Conservation (phyloP, 92 coral and sea anemone species). For the Ricordea florida region DNA sequence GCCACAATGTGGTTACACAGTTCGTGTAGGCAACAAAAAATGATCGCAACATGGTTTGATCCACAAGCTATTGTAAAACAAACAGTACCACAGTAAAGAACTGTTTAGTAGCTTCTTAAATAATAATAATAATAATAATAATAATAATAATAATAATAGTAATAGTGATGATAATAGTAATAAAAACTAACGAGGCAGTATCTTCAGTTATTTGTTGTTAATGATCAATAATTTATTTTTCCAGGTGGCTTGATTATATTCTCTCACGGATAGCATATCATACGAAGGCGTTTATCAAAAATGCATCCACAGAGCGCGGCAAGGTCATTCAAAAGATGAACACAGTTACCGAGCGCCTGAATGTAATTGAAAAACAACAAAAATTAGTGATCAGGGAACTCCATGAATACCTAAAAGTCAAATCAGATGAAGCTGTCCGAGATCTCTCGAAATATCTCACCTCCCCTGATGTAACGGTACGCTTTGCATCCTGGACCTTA, state of each 20-base stretch:
- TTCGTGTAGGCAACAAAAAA: no score
- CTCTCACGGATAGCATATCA: neutral
- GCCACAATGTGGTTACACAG: no score
- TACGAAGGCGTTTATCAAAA: neutral
- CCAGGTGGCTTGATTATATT: conserved; percentile 19
- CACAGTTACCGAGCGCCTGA: neutral
- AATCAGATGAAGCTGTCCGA: neutral
- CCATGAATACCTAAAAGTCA: neutral
- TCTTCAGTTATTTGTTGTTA: no score
- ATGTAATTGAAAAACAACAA: neutral
- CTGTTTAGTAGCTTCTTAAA: no score
- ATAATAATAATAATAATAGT: no score
- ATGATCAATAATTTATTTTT: no score
- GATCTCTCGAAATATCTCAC: neutral
- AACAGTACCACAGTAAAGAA: no score
- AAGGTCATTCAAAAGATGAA: neutral
- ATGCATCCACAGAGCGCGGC: neutral
- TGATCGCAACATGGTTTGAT: no score
- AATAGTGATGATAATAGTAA: no score
- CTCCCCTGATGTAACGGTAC: neutral
- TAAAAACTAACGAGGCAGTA: no score
- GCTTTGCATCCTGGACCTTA: neutral
- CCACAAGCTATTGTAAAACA: no score
- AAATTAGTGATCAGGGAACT: neutral
- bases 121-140: no score